Evolutionary conservation across 2,888 invertebrate species (phyloP).

Genomic region (Lamproptera curius): DNA sequence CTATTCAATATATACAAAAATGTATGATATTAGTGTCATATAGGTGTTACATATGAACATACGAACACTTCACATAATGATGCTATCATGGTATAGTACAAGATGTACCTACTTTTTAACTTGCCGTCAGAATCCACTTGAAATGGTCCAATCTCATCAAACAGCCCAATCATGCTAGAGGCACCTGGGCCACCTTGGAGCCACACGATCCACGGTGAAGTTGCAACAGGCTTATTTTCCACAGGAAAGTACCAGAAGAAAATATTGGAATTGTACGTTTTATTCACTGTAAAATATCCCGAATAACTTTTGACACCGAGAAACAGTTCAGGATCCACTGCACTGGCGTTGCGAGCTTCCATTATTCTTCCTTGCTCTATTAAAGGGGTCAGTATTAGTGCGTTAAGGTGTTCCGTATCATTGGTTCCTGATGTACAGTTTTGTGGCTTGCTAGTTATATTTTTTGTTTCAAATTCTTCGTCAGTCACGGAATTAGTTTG

Average conservation of each 20-base stretch:
- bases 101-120: slow-evolving; percentile 46
- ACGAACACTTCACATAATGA: no score
- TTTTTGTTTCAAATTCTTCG: not conserved
- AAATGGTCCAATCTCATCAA: slow-evolving; percentile 64
- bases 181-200: slow-evolving; percentile 92
- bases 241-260: slow-evolving; percentile 92
- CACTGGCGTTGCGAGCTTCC: slow-evolving; percentile 44
- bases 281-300: slow-evolving; percentile 82
- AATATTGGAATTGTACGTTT: slow-evolving; percentile 83
- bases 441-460: not conserved
- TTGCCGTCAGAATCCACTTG: slow-evolving; percentile 30
- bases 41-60: no score
- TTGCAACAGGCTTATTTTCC: slow-evolving; percentile 43
- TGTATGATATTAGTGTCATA: no score
- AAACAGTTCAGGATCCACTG: slow-evolving; percentile 47
- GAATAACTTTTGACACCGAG: slow-evolving; percentile 65
- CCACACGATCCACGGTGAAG: slow-evolving; percentile 87
- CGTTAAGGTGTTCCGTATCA: slow-evolving; percentile 42
- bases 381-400: slow-evolving; percentile 49
- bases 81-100: no score
- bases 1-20: no score
- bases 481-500: not conserved
- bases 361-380: slow-evolving; percentile 41
- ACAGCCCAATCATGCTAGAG: slow-evolving; percentile 74
- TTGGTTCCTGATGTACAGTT: slow-evolving; percentile 20